Evolutionary conservation across 2,888 invertebrate species (phyloP).

Genomic region (Heliconius charithonia): DNA sequence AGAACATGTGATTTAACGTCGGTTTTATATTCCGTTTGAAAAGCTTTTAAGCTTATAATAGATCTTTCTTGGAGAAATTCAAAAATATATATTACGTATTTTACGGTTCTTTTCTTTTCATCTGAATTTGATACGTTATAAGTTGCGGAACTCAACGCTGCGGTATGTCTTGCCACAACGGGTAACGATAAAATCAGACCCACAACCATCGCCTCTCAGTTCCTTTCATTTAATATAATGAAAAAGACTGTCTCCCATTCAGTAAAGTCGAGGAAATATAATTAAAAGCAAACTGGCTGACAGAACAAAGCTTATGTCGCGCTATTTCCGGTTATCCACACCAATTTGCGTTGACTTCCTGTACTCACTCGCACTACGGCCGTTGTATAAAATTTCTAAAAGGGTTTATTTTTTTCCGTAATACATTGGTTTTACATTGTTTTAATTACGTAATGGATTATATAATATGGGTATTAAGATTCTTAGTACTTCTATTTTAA

Average conservation of each 20-base stretch:
- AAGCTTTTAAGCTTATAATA: conserved; percentile 15
- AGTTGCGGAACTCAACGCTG: not conserved
- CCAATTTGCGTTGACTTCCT: conserved; percentile 55
- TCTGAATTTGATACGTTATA: not conserved
- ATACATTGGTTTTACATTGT: conserved; percentile 22
- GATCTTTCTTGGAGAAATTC: not conserved
- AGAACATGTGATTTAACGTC: conserved; percentile 21
- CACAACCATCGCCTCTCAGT: not conserved
- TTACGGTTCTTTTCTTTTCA: not conserved
- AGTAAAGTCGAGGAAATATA: conserved; percentile 40
- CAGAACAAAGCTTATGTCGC: conserved; percentile 50
- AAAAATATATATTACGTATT: not conserved
- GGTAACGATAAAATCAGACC: not conserved
- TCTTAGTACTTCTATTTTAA: not conserved
- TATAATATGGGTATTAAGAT: not conserved
- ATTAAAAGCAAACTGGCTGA: conserved; percentile 40
- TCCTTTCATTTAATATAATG: too few relatives aligned
- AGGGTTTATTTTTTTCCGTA: not conserved
- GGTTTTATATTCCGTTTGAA: not conserved
- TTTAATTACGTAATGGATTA: not conserved
- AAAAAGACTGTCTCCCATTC: too few relatives aligned
- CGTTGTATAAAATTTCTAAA: conserved; percentile 8
- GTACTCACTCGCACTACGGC: conserved; percentile 38
- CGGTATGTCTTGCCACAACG: too few relatives aligned
- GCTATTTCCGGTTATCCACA: conserved; percentile 52